Evolutionary conservation across 2,888 invertebrate species (phyloP), one percentile per base, ranked within the genome.

Genomic region (Cataglyphis livida): DNA sequence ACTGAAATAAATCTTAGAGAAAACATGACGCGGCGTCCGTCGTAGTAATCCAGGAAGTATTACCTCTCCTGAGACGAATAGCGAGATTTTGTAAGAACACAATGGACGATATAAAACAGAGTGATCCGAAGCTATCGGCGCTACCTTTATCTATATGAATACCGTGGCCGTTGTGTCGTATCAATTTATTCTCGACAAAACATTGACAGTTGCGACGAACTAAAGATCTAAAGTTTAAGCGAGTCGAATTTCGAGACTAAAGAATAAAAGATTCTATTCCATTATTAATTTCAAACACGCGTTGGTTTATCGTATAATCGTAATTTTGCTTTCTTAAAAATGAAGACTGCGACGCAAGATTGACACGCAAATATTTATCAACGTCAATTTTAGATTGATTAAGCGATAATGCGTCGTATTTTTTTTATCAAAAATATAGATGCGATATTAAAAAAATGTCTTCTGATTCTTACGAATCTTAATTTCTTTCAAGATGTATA

Each of bases 31-130:
- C 78, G 79, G 82, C 84, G 82, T 68, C 66, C 82, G 78, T 75
- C 76, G 82, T 84, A 82, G 84, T 87, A 85, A 84, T 82, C 51
- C 75, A 12, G 71, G 66, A 66, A 82, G 73, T 82, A 84, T 88
- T 82, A 75, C 35, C 81, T 87, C 66, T 73, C 54, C 10, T 25
- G 81, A 65, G 75, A 32, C 76, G 81, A 81, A 76, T 76, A 65
- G 83, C 76, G 65, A 83, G 82, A 87, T 84, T 38, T 66, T 32
- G 38, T 54, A 41, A 32, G 83, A 74, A 82, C 75, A 81, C 68
- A 57, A 78, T 75, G 10, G 70, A 44, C 70, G 32, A 78, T 70
- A 70, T 57, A 78, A 62, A 81, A 81, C 61, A 62, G 25, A 61
- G n/a, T 38, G 74, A 51, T 81, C 38, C 51, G n/a, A 5, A 76